phyloP scores from a whole-genome alignment of 2,113 vertebrate genomes.

The Chinchilla lanigera region DNA sequence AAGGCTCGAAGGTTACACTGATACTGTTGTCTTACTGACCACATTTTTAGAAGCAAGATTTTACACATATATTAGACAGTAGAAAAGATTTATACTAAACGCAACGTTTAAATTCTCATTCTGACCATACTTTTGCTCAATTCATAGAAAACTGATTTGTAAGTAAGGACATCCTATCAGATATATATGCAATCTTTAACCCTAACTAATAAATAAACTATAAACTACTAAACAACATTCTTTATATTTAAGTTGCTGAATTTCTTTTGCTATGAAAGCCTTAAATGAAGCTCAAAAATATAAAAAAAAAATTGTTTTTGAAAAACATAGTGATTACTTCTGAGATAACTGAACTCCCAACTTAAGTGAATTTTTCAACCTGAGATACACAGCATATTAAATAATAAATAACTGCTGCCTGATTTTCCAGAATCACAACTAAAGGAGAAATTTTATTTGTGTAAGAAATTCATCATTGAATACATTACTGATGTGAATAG shows the following conservation, averaged over 20 bases:
- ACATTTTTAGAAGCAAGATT: neutral
- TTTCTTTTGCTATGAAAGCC: neutral
- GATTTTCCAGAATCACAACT: neutral
- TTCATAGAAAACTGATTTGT: neutral
- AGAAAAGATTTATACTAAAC: neutral
- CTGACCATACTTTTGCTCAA: neutral
- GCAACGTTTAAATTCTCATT: neutral
- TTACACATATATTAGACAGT: neutral
- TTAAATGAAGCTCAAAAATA: neutral
- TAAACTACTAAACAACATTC: neutral
- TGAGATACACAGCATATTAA: neutral
- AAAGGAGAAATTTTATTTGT: neutral
- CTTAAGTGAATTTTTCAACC: neutral
- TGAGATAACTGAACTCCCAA: neutral
- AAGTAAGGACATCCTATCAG: neutral
- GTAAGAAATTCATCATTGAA: neutral
- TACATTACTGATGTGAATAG: neutral
- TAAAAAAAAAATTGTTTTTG: neutral
- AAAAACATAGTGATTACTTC: neutral
- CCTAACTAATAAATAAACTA: neutral
- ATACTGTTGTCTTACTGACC: neutral
- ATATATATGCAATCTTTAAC: neutral
- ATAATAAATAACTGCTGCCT: neutral
- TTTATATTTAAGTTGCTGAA: neutral
- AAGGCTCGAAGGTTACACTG: neutral